Conservation (phyloP, 2,797 vertebrate species). For the Oreortyx pictus region DNA sequence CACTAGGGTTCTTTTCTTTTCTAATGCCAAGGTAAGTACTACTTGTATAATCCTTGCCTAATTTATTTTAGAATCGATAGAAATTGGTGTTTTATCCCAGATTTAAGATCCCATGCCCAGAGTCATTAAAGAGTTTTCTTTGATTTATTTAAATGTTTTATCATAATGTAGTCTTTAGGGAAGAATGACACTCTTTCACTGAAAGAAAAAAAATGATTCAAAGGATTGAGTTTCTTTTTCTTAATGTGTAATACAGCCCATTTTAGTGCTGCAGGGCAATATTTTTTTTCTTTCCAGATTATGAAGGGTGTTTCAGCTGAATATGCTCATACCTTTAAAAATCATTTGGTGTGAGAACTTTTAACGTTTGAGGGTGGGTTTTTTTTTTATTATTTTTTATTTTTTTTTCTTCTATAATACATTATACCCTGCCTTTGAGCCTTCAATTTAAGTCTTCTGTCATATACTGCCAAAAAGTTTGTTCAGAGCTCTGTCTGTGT, state of each 20-base stretch:
- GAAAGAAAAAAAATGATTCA: conserved; percentile 69
- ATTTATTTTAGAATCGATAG: conserved; percentile 73
- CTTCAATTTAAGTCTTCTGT: conserved; percentile 81
- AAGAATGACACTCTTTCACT: conserved; percentile 70
- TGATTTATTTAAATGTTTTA: conserved; percentile 72
- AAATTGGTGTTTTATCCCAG: conserved; percentile 66
- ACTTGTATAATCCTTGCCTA: conserved; percentile 59
- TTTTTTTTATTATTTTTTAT: too few relatives aligned
- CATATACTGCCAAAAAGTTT: conserved; percentile 83
- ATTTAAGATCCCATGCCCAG: conserved; percentile 64
- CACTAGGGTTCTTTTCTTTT: conserved; percentile 42
- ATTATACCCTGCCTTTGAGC: conserved; percentile 76
- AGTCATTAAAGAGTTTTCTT: conserved; percentile 59
- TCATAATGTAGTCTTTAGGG: conserved; percentile 69
- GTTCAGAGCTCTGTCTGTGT: conserved; percentile 79
- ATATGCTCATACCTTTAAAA: conserved; percentile 77
- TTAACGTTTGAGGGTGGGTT: conserved; percentile 62
- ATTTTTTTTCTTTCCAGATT: conserved; percentile 65
- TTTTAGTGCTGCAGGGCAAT: conserved; percentile 70
- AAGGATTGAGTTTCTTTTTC: conserved; percentile 56
- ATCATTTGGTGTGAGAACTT: conserved; percentile 79
- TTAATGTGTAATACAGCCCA: conserved; percentile 68
- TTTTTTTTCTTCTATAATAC: conserved; percentile 31
- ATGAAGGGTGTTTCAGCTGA: conserved; percentile 77
- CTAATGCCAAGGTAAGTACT: conserved; percentile 62